A percentile compares a stretch with the other conserved stretches of the same genome.
phyloP scores from a whole-genome alignment of 2,888 invertebrate species.

The Temnothorax ravouxi region DNA sequence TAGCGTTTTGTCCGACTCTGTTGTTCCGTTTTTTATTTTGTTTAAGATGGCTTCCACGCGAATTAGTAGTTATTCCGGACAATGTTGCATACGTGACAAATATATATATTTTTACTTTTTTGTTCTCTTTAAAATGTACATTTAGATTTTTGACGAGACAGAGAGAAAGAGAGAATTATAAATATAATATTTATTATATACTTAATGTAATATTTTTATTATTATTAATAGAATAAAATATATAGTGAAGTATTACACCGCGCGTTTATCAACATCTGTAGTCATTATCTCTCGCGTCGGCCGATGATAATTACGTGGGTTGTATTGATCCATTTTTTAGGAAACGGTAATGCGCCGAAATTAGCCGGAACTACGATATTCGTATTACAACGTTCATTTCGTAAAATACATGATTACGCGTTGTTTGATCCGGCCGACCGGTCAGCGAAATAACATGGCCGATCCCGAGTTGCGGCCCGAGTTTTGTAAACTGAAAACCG shows the following conservation, averaged over 20 bases:
- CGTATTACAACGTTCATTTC: conserved; percentile 49
- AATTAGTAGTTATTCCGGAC: conserved; percentile 26
- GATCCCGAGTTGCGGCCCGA: conserved; percentile 31
- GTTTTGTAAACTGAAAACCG: conserved; percentile 48
- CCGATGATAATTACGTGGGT: conserved; percentile 35
- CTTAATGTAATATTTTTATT: conserved; percentile 10
- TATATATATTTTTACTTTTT: not conserved
- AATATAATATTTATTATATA: not conserved
- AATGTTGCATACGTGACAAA: not conserved
- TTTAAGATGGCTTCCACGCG: conserved; percentile 34
- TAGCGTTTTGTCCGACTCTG: conserved; percentile 32
- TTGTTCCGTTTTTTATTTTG: conserved; percentile 17
- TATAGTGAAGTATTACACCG: not conserved
- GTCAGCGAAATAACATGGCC: conserved; percentile 43
- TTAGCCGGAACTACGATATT: conserved; percentile 52
- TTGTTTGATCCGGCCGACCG: conserved; percentile 41
- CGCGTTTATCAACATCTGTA: conserved; percentile 37
- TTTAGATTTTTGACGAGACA: not conserved
- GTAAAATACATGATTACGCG: conserved; percentile 51
- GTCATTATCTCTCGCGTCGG: conserved; percentile 37
- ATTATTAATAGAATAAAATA: not conserved
- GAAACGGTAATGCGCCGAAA: conserved; percentile 44
- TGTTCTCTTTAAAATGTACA: not conserved
- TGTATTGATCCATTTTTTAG: conserved; percentile 43
- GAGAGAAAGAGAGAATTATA: not conserved